Percentiles rank a stretch among this genome's conserved stretches.
Evolutionary conservation across 1,140 invertebrate species (phyloP).

Genomic region (Vanessa atalanta): DNA sequence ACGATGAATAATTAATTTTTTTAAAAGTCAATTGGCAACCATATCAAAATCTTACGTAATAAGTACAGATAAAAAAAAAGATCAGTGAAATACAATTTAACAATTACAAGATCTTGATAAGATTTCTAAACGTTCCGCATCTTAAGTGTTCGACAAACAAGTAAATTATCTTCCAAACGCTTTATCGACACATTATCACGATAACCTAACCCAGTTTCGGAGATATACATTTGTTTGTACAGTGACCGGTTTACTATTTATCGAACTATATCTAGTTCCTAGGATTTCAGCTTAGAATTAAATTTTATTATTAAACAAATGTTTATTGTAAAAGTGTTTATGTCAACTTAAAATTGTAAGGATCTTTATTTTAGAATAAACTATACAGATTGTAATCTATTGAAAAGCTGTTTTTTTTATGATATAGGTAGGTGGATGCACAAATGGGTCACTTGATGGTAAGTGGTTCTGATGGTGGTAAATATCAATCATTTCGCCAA

Average conservation of each 20-base stretch:
- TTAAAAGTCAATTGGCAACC: neutral
- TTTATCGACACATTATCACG: constrained; percentile 51
- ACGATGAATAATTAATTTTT: neutral
- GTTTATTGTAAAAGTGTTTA: too few relatives aligned
- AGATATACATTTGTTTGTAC: constrained; percentile 36
- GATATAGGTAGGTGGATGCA: too few relatives aligned
- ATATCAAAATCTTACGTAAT: neutral
- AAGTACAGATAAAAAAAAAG: neutral
- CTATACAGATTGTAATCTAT: too few relatives aligned
- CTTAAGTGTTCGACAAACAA: constrained; percentile 51
- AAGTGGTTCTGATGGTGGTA: too few relatives aligned
- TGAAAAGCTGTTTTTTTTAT: too few relatives aligned
- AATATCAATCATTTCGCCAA: too few relatives aligned
- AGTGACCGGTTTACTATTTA: constrained; percentile 30
- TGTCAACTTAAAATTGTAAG: too few relatives aligned
- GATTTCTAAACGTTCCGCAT: constrained; percentile 34
- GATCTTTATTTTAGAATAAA: too few relatives aligned
- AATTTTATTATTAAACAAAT: neutral
- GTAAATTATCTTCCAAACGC: constrained; percentile 44
- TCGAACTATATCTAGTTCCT: constrained; percentile 10
- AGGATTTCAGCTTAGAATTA: constrained; percentile 5
- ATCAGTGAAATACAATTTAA: constrained; percentile 7
- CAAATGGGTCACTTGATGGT: too few relatives aligned
- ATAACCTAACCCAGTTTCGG: constrained; percentile 46
- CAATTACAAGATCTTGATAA: constrained; percentile 37